A percentile compares a stretch with the other conserved stretches of the same genome.
Evolutionary conservation across 1,140 invertebrate genomes (phyloP).

Genomic region (Arctopsyche grandis): DNA sequence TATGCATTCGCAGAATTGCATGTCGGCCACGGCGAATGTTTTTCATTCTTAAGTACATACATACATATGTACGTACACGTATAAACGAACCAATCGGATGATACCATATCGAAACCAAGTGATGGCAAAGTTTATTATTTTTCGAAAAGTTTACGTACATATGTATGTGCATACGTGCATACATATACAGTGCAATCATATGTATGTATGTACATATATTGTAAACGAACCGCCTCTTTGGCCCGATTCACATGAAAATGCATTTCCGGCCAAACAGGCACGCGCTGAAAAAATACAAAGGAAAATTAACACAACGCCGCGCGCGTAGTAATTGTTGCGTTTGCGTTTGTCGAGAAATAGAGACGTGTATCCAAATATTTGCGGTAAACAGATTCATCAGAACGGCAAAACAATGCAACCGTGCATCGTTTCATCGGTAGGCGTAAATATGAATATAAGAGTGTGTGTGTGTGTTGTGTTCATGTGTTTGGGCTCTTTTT

Average conservation of each 20-base stretch:
- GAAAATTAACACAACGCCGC: constrained; percentile 23
- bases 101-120: too few species aligned
- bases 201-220: neutral
- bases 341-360: constrained; percentile 4
- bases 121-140: too few species aligned
- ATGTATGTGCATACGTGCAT: neutral
- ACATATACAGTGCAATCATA: neutral
- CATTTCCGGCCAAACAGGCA: constrained; percentile 35
- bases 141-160: too few species aligned
- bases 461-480: neutral
- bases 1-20: too few species aligned
- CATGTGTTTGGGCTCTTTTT: constrained; percentile 1
- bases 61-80: too few species aligned
- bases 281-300: constrained; percentile 29
- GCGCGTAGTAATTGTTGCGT: constrained; percentile 31
- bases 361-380: constrained; percentile 19
- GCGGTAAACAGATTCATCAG: constrained; percentile 38
- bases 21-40: too few species aligned
- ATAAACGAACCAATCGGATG: too few species aligned
- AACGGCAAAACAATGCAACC: constrained; percentile 5
- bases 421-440: neutral
- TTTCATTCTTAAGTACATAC: too few species aligned
- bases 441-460: neutral
- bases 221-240: constrained; percentile 20
- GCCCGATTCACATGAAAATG: constrained; percentile 8